Percentiles rank a stretch among this genome's conserved stretches.
Conservation (phyloP, 2,888 invertebrate genomes). For the Sarcophaga subvicina region DNA sequence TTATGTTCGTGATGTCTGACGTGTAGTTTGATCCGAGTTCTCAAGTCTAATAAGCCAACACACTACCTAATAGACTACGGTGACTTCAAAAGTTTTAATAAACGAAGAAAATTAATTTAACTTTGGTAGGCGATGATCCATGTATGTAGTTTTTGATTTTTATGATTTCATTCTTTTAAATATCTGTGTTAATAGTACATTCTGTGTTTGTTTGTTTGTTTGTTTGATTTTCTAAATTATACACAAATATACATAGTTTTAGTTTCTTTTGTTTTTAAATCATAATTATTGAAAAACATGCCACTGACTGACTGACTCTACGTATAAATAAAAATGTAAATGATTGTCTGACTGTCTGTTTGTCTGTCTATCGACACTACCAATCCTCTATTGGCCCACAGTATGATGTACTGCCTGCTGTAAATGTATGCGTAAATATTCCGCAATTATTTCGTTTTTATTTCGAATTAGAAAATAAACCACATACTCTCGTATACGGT, state of each 20-base stretch:
- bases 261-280: neutral
- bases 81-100: no score
- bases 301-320: slow-evolving; percentile 32
- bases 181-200: neutral
- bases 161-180: neutral
- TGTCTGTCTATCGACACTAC: neutral
- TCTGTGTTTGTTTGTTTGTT: neutral
- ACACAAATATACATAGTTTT: slow-evolving; percentile 35
- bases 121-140: no score
- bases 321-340: slow-evolving; percentile 48
- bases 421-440: slow-evolving; percentile 40
- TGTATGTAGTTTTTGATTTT: no score
- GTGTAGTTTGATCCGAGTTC: no score
- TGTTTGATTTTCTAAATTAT: slow-evolving; percentile 5
- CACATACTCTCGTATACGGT: no score
- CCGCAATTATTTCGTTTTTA: neutral
- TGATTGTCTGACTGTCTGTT: slow-evolving; percentile 6
- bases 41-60: no score
- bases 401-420: neutral
- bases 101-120: no score
- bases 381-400: no score
- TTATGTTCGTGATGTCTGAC: no score
- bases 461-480: neutral
- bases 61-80: no score
- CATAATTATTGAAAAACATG: slow-evolving; percentile 58